A percentile compares a stretch with the other conserved stretches of the same genome.
These are phyloP conservation scores for Pristionchus fissidentatus DNA, from an alignment of 2,888 invertebrate species.

Conservation along the genomic window DNA sequence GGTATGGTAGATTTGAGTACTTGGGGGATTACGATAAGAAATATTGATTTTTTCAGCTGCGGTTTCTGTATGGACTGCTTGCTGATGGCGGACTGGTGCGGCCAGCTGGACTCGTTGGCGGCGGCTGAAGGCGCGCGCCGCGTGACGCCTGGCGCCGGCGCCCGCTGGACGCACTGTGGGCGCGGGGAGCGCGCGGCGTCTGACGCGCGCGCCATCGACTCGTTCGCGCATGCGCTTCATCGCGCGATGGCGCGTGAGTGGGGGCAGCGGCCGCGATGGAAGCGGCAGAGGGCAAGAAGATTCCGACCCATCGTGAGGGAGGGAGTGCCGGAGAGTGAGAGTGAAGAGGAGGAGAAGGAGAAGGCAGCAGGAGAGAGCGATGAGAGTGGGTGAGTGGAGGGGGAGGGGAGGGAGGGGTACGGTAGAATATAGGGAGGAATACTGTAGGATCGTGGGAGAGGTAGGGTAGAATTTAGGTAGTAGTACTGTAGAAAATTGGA, in stretches of 20 bases:
- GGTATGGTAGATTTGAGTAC: neutral
- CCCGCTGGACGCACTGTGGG: neutral
- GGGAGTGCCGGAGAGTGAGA: constrained; percentile 1
- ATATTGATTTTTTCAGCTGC: neutral
- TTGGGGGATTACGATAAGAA: neutral
- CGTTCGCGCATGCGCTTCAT: constrained; percentile 5
- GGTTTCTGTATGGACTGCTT: neutral
- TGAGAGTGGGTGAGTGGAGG: neutral
- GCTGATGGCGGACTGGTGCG: neutral
- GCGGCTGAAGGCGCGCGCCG: neutral
- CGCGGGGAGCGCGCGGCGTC: neutral
- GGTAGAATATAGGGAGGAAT: neutral
- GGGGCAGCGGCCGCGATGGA: neutral
- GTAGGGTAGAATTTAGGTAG: neutral
- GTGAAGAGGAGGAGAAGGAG: neutral
- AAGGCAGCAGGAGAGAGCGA: neutral
- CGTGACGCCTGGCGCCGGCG: neutral
- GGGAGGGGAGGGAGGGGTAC: neutral
- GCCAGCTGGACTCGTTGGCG: neutral
- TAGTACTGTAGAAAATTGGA: too few relatives aligned
- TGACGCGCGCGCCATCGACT: neutral
- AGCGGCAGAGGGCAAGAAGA: neutral
- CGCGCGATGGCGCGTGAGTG: constrained; percentile 17
- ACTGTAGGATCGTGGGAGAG: neutral
- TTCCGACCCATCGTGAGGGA: constrained; percentile 3